Evolutionary conservation across 2,797 vertebrate species (phyloP).

Genomic region (Sebastes taczanowskii): DNA sequence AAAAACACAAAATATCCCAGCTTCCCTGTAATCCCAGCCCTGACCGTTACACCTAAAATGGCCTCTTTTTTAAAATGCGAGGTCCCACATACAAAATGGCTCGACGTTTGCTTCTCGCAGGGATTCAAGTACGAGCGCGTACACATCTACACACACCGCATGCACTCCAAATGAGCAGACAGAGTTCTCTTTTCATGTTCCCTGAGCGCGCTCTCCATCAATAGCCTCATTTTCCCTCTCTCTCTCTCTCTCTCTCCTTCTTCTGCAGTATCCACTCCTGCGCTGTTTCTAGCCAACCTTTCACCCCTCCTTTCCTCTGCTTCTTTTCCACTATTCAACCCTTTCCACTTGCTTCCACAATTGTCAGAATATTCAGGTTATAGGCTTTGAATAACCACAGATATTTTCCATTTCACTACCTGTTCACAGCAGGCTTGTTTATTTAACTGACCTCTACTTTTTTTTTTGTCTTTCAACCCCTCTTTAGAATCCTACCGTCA

Average conservation of each 20-base stretch:
- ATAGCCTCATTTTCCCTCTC: conserved; percentile 73
- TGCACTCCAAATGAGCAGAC: conserved; percentile 64
- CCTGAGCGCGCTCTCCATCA: conserved; percentile 60
- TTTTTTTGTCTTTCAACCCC: background rate
- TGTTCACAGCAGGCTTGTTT: background rate
- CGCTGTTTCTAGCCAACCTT: conserved; percentile 31
- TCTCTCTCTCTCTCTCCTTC: conserved; percentile 37
- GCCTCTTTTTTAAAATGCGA: conserved; percentile 25
- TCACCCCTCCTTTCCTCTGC: conserved; percentile 19
- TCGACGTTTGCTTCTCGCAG: conserved; percentile 24
- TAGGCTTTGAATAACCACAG: background rate
- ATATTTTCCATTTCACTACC: background rate
- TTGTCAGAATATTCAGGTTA: conserved; percentile 11
- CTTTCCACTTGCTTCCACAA: conserved; percentile 2
- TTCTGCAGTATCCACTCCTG: conserved; percentile 57
- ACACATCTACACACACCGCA: conserved; percentile 5
- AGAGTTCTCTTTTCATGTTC: conserved; percentile 73
- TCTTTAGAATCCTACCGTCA: conserved; percentile 88
- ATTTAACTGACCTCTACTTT: conserved; percentile 26
- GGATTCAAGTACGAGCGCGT: conserved; percentile 29
- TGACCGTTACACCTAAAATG: conserved; percentile 36
- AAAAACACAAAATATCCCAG: background rate
- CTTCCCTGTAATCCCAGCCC: background rate
- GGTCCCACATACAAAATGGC: conserved; percentile 56
- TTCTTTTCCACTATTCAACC: conserved; percentile 15